Evolutionary conservation across 2,113 vertebrate genomes (phyloP), one percentile per base, ranked within the genome.

Genomic region (Labeo catla): DNA sequence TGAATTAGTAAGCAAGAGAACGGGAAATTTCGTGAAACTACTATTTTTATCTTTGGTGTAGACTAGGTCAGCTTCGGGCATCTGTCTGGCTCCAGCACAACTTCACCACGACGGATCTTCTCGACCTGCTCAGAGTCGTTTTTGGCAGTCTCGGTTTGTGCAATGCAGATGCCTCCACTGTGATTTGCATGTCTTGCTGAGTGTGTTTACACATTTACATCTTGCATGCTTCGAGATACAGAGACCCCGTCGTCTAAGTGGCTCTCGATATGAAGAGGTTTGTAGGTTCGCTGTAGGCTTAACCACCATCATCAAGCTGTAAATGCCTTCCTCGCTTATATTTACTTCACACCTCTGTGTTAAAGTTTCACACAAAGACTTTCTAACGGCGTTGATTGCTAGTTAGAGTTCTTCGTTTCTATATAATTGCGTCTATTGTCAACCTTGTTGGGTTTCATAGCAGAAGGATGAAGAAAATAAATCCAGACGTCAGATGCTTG

Each of bases 1-100:
- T 82, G 61, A 86, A 90, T 86, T 86, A 86, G 81, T 76, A 86
- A 81, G 13, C 15, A 39, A 23, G 43, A 23, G 11, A 15, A 50
- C 0, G 16, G 79, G 63, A 76, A 43, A 43, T 66, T 52, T 19
- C 3, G 8, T n/a, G 39, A 45, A 28, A 50, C 47, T 0, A 23
- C 57, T 77, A 65, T 85, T 59, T 68, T 63, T 61, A 79, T 84
- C 34, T 28, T 43, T 16, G 39, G 39, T 61, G 16, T 34, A 49
- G 47, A 68, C 61, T 77, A 49, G 28, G 74, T 49, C 49, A 77
- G 72, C 45, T 49, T 49, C n/a, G n/a, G 45, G 45, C n/a, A 74
- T 74, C 45, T 47, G 5, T 23, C 1, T 11, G n/a, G 45, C 6
- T 47, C 21, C n/a, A 76, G n/a, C 21, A 28, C 43, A 50, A 76